Evolutionary conservation across 2,888 invertebrate genomes (phyloP), one percentile per base, ranked within the genome.

Genomic region (Artemia sinica): DNA sequence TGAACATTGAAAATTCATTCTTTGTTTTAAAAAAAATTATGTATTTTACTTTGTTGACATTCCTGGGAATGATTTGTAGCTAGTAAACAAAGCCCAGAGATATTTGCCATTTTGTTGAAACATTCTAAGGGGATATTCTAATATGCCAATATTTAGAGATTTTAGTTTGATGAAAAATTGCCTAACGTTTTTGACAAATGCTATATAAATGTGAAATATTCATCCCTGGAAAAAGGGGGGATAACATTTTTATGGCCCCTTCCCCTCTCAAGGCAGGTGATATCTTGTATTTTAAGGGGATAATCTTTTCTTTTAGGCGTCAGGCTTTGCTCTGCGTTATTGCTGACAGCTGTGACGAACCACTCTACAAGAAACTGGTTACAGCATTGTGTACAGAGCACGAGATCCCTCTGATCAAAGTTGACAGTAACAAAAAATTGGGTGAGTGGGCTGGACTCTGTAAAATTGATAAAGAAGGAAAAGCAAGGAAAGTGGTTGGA

Each of bases 391-490:
- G 98, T 82, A 91, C 93, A 73, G 96, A 97, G 81, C 98, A 98
- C 81, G 89, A 91, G 78, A 98, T 99, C 78, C 93, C 96, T 71
- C 83, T 99, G 72, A 88, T 98, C 74, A 91, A 91, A 82, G 95
- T 98, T 67, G 96, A 97, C 79, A 94, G 95, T 80, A 97, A 96
- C 83, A 97, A 97, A 82, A 95, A 95, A 78, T 84, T 98, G 70
- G 98, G 98, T 67, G 98, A 99, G 83, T 97, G 97, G 96, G 91
- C 95, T 67, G 98, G 98, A 73, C 85, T 98, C 71, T 98, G 98
- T 83, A 98, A 98, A 83, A 93, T 97, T 77, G 98, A 99, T 83
- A 94, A 91, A 77, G 94, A 96, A 75, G 98, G 98, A 76, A 97
- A 97, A 79, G 94, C 98, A 72, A 86, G 98, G 75, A 99, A 99